Conservation (phyloP, 2,113 vertebrate species). For the Oreochromis tanganicae region DNA sequence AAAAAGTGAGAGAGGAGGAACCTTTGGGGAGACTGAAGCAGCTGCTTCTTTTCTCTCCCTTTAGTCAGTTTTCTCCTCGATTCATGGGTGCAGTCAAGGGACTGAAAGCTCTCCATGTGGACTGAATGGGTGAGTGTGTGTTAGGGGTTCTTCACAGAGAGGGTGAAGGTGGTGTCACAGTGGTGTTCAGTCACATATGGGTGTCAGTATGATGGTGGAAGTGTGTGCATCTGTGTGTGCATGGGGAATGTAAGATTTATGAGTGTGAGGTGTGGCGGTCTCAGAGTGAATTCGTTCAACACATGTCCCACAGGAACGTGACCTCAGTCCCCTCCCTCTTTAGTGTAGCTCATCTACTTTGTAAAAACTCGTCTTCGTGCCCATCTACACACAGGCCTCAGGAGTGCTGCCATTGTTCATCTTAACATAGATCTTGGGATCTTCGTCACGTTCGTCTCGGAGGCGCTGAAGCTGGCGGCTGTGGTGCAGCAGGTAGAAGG, state of each 20-base stretch:
- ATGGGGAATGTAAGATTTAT: neutral
- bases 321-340: neutral
- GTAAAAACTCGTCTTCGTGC: neutral
- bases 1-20: neutral
- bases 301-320: neutral
- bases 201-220: neutral
- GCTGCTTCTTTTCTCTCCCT: neutral
- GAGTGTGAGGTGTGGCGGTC: neutral
- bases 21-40: neutral
- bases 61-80: neutral
- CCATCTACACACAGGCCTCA: constrained; percentile 83
- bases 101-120: neutral
- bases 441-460: constrained; percentile 77
- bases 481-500: constrained; percentile 88
- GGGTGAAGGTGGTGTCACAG: constrained; percentile 16
- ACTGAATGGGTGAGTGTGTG: neutral
- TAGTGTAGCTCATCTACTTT: neutral
- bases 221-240: neutral
- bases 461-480: constrained; percentile 78
- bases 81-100: neutral
- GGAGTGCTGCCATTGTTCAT: constrained; percentile 78
- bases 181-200: constrained; percentile 3
- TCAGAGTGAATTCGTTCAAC: constrained; percentile 19
- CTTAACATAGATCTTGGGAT: constrained; percentile 88
- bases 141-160: neutral